Evolutionary conservation across 2,888 invertebrate genomes (phyloP), one percentile per base, ranked within the genome.

Genomic region (Metacarcinus magister): DNA sequence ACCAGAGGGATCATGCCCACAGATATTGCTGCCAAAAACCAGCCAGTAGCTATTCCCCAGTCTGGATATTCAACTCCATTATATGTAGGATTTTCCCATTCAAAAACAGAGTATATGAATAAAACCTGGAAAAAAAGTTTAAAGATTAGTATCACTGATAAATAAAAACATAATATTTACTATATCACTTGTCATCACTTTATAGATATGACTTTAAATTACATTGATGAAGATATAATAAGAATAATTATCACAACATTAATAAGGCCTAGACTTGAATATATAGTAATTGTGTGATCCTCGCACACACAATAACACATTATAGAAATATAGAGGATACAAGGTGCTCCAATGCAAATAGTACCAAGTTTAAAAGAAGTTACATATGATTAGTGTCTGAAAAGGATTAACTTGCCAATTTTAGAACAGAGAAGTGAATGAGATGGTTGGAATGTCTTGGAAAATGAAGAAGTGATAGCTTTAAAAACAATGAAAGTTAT

Each of bases 1-100:
- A 96, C 96, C 28, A 97, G 95, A 23, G 97, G 97, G 19, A 97
- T 97, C 95, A 97, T 97, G 28, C 97, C 92, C 0, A 97, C 96
- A 32, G 97, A 97, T 0, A 97, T 90, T 2, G 93, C 96, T 23
- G 97, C 97, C 46, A 97, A 96, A 39, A 96, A 93, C 97, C 97
- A 97, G 7, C 97, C 97, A n/a, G 97, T 95, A 3, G 95, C 97
- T 19, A 96, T 95, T 0, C 97, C 97, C 97, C 97, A 97, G 3
- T 91, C 95, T 5, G 97, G 97, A 93, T 97, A 97, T 16, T 91
- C 96, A 19, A 97, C 67, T 54, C 95, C 97, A 28, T 93, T 92
- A 91, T 97, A 97, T 44, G 95, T 96, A 0, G 97, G 96, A n/a
- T 97, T 96, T 91, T 96, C 89, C 96, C 96, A 97, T 43, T 95